phyloP scores from a whole-genome alignment of 2,113 vertebrate species.

The Gavialis gangeticus region DNA sequence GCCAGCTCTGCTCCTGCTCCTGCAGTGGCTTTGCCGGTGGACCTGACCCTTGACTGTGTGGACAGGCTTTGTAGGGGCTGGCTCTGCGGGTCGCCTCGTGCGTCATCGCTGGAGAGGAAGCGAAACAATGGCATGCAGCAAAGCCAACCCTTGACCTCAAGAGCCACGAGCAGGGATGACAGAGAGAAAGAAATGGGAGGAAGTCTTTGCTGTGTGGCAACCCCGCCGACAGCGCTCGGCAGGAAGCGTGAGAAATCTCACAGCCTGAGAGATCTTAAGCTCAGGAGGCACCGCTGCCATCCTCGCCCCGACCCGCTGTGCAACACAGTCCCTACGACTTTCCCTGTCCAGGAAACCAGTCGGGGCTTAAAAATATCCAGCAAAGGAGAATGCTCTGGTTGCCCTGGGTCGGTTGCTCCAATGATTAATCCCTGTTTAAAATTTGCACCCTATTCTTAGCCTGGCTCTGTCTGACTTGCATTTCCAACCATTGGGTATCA shows the following conservation, averaged over 20 bases:
- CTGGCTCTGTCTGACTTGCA: not conserved
- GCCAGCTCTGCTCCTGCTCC: not conserved
- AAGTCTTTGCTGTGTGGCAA: not conserved
- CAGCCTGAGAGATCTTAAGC: rapidly evolving
- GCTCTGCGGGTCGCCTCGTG: not conserved
- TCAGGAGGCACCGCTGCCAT: rapidly evolving
- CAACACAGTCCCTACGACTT: not conserved
- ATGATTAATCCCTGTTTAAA: not conserved
- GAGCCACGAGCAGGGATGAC: not conserved
- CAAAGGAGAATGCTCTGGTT: rapidly evolving
- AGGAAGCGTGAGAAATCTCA: not conserved
- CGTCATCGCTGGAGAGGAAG: not conserved
- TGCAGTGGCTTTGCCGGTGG: not conserved
- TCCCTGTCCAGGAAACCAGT: not conserved
- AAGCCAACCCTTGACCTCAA: not conserved
- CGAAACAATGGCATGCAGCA: rapidly evolving
- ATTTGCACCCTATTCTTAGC: not conserved
- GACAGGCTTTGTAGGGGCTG: rapidly evolving
- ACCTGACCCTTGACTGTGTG: not conserved
- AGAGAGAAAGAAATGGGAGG: not conserved
- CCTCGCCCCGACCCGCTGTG: rapidly evolving
- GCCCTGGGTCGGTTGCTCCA: not conserved
- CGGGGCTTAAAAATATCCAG: not conserved
- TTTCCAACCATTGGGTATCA: not conserved
- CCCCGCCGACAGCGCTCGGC: rapidly evolving